Evolutionary conservation across 1,140 invertebrate species (phyloP).

Genomic region (Berghia stephanieae): DNA sequence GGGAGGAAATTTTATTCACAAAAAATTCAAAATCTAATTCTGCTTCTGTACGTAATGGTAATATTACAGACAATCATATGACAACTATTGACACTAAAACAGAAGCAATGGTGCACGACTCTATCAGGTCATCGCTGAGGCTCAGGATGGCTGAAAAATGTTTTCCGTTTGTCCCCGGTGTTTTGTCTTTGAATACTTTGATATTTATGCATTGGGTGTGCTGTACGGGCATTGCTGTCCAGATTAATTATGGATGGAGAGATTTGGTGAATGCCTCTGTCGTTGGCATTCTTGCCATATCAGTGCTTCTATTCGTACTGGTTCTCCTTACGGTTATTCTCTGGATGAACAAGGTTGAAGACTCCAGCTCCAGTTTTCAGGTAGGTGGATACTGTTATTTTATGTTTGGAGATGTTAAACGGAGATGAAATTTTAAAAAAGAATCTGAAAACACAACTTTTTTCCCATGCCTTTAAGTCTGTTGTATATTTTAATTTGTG

Average conservation of each 20-base stretch:
- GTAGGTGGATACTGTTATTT: constrained; percentile 2
- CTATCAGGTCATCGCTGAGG: too few relatives aligned
- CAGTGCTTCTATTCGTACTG: background rate
- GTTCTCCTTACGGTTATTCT: constrained; percentile 10
- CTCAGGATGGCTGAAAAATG: background rate
- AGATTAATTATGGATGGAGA: constrained; percentile 33
- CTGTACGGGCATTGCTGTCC: constrained; percentile 31
- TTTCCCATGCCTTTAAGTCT: too few relatives aligned
- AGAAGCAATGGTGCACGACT: background rate
- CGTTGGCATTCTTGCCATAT: background rate
- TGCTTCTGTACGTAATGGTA: background rate
- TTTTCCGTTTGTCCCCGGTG: background rate
- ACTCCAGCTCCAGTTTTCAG: constrained; percentile 1
- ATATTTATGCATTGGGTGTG: constrained; percentile 33
- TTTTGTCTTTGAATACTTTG: constrained; percentile 28
- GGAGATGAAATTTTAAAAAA: too few relatives aligned
- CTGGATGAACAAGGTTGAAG: background rate
- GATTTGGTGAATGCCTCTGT: constrained; percentile 10
- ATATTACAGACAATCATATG: background rate
- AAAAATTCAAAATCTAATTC: background rate
- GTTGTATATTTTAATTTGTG: too few relatives aligned
- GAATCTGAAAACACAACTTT: too few relatives aligned
- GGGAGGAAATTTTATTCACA: background rate
- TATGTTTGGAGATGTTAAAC: too few relatives aligned
- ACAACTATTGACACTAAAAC: background rate